phyloP scores from a whole-genome alignment of 2,888 invertebrate genomes.

The Drosophila setosimentum region DNA sequence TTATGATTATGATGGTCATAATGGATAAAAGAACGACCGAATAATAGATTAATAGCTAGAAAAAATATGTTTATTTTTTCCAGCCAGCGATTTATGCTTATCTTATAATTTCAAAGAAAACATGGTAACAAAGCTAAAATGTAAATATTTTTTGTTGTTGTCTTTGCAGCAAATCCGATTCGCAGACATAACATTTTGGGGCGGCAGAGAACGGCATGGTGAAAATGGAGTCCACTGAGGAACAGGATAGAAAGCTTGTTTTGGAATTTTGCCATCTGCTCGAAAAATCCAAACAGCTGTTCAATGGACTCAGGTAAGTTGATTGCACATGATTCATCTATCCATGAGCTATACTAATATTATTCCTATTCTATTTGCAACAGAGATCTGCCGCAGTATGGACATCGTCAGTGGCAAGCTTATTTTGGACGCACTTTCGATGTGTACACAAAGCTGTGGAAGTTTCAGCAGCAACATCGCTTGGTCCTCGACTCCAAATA shows the following conservation, averaged over 20 bases:
- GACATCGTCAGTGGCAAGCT: conserved; percentile 98
- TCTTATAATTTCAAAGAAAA: background rate
- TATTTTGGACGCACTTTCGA: conserved; percentile 99
- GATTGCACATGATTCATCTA: background rate
- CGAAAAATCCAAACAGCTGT: conserved; percentile 98
- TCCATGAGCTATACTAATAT: background rate
- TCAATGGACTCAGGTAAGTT: conserved; percentile 95
- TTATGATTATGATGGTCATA: conserved; percentile 15
- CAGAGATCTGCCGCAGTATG: conserved; percentile 98
- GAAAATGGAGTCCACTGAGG: conserved; percentile 93
- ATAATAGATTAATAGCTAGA: background rate
- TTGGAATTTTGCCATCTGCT: conserved; percentile 98
- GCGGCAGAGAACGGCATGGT: conserved; percentile 87
- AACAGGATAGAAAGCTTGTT: conserved; percentile 95
- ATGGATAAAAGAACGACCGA: background rate
- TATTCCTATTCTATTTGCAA: conserved; percentile 63
- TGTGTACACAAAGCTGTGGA: conserved; percentile 98
- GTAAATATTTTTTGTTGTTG: background rate
- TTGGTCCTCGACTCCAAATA: conserved; percentile 96
- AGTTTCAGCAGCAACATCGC: conserved; percentile 98
- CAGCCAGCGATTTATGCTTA: background rate
- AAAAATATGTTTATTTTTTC: no score
- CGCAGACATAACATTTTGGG: conserved; percentile 84
- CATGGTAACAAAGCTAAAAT: background rate
- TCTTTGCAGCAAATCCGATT: conserved; percentile 77